Evolutionary conservation across 2,113 vertebrate genomes (phyloP).

Genomic region (Rhineura floridana): DNA sequence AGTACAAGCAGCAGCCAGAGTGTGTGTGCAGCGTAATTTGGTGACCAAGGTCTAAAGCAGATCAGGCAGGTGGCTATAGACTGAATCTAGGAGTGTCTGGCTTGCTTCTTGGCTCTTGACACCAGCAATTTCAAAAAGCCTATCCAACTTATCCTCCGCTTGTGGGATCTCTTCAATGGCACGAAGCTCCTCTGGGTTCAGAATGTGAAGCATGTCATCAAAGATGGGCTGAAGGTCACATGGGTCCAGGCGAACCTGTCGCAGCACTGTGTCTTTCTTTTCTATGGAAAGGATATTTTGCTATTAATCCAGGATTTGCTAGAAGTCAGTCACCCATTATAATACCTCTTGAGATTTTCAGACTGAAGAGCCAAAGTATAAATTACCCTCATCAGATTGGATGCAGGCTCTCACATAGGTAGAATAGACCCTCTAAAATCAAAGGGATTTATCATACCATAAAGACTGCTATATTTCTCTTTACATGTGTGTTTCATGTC

Average conservation of each 20-base stretch:
- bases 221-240: constrained; percentile 98
- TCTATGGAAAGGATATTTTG: constrained; percentile 73
- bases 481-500: too few species aligned
- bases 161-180: constrained; percentile 90
- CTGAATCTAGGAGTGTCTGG: constrained; percentile 95
- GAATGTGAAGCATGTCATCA: constrained; percentile 96
- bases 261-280: constrained; percentile 97
- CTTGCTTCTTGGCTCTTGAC: constrained; percentile 98
- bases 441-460: background rate
- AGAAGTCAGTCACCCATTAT: background rate
- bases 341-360: background rate
- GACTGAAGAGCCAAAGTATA: background rate
- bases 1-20: constrained; percentile 65
- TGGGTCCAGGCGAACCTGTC: constrained; percentile 95
- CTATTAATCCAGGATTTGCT: constrained; percentile 24
- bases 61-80: constrained; percentile 96
- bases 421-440: background rate
- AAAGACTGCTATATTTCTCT: too few species aligned
- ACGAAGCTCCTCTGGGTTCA: constrained; percentile 93
- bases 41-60: constrained; percentile 79
- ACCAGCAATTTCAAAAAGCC: constrained; percentile 93
- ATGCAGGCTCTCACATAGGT: background rate
- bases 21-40: constrained; percentile 23
- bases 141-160: constrained; percentile 94
- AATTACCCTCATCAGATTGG: background rate